phyloP scores from a whole-genome alignment of 2,888 invertebrate species.

The Pyrocoelia pectoralis region DNA sequence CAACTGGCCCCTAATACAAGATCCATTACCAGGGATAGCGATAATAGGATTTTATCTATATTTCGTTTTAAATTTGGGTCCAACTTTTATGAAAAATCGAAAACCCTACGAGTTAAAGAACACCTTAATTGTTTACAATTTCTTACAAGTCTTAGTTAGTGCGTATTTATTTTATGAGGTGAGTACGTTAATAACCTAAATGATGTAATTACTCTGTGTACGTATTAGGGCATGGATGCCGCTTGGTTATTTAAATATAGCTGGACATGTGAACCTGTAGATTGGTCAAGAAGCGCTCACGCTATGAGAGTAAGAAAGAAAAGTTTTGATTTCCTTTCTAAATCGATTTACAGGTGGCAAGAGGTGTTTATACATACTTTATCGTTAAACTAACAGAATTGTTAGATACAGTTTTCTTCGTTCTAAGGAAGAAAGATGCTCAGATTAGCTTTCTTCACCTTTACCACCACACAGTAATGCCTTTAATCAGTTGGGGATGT shows the following conservation, averaged over 20 bases:
- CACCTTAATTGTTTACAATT: conserved; percentile 85
- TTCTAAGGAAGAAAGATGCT: conserved; percentile 87
- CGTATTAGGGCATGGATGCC: conserved; percentile 71
- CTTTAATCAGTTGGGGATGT: conserved; percentile 91
- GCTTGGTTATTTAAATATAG: conserved; percentile 86
- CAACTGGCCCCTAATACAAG: conserved; percentile 75
- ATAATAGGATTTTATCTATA: conserved; percentile 75
- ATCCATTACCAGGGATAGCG: conserved; percentile 73
- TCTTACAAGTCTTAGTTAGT: conserved; percentile 86
- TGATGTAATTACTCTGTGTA: not conserved
- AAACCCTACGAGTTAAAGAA: conserved; percentile 84
- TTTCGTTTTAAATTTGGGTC: conserved; percentile 81
- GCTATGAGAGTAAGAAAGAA: conserved; percentile 74
- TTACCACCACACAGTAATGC: conserved; percentile 96
- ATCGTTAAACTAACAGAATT: conserved; percentile 90
- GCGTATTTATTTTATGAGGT: conserved; percentile 83
- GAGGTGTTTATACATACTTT: conserved; percentile 85
- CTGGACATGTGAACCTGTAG: conserved; percentile 92
- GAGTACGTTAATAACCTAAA: conserved; percentile 39
- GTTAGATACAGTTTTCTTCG: conserved; percentile 92
- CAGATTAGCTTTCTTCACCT: conserved; percentile 92
- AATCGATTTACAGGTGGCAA: conserved; percentile 62
- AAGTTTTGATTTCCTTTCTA: not conserved
- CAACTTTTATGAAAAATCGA: conserved; percentile 85
- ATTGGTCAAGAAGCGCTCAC: conserved; percentile 77